Evolutionary conservation across 2,113 vertebrate species (phyloP), one percentile per base, ranked within the genome.

Genomic region (Ictalurus punctatus): DNA sequence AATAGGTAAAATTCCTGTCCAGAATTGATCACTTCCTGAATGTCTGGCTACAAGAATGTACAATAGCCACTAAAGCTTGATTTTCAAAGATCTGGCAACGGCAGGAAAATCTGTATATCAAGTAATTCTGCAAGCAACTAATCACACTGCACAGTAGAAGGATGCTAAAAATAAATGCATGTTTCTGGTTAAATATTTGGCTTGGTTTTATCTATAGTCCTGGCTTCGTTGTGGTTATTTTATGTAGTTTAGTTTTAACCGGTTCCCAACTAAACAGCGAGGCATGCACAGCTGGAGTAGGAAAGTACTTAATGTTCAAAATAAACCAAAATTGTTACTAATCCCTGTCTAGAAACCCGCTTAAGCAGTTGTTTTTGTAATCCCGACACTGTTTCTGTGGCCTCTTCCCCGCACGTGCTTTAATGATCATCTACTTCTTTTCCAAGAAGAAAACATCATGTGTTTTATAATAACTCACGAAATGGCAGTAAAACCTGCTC

Each of bases 401-500:
- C 13, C 83, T 85, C 30, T 88, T 65, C 83, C 85, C 67, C 67
- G 65, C 27, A 54, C 13, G 16, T n/a, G 27, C 4, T 52, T 48
- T 79, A 79, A 52, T 3, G 76, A n/a, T n/a, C 44, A 54, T 14
- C 9, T 6, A 12, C 5, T 52, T 48, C 16, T 79, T 79, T 79
- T 7, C 48, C 74, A 6, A 52, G 44, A 52, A 52, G 12, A 83
- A 85, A 85, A 84, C 30, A 69, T 58, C 81, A 56, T 80, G 74
- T 61, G 19, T 69, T 54, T 88, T 85, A 87, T 73, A 69, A 16
- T 82, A 52, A 86, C 23, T 65, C 83, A 76, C 86, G 44, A 30
- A 88, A 76, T 48, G 37, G 52, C 85, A 83, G 59, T 54, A 21
- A 71, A 88, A 86, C 73, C 8, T 40, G 48, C 85, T 67, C 21